phyloP scores from a whole-genome alignment of 2,797 vertebrate genomes.

The Parauchenoglanis ngamensis region DNA sequence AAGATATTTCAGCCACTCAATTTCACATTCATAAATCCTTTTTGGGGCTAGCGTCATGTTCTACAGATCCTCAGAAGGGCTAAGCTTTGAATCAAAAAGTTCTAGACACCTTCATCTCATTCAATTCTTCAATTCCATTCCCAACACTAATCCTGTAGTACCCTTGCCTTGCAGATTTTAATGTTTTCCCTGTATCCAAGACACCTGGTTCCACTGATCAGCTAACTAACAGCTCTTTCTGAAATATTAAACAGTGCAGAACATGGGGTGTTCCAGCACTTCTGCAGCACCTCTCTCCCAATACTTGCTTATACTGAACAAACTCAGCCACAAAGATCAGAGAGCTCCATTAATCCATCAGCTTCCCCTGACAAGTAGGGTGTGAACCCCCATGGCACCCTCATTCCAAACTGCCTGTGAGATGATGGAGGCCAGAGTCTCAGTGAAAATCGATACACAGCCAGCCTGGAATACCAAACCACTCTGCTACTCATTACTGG shows the following conservation, averaged over 20 bases:
- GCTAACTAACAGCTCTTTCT: not conserved
- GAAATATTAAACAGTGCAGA: not conserved
- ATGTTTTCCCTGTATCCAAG: not conserved
- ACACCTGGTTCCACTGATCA: not conserved
- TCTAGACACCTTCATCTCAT: not conserved
- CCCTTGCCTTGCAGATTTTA: not conserved
- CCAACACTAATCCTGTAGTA: not conserved
- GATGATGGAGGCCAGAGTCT: slow-evolving; percentile 54
- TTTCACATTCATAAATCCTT: not conserved
- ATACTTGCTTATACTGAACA: slow-evolving; percentile 19
- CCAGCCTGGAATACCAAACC: slow-evolving; percentile 54
- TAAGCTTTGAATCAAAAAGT: not conserved
- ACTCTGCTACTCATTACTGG: slow-evolving; percentile 53
- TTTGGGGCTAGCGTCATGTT: not conserved
- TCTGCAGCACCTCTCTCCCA: slow-evolving; percentile 11
- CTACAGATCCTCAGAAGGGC: slow-evolving; percentile 18
- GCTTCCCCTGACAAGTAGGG: slow-evolving; percentile 50
- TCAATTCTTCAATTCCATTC: not conserved
- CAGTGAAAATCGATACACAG: slow-evolving; percentile 54
- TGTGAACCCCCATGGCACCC: slow-evolving; percentile 49
- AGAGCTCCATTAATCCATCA: slow-evolving; percentile 58
- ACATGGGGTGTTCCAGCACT: not conserved
- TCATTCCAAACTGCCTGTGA: slow-evolving; percentile 53
- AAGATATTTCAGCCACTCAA: slow-evolving; percentile 13
- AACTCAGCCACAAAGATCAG: slow-evolving; percentile 45